Evolutionary conservation across 1,140 invertebrate species (phyloP).

Genomic region (Achroia grisella): DNA sequence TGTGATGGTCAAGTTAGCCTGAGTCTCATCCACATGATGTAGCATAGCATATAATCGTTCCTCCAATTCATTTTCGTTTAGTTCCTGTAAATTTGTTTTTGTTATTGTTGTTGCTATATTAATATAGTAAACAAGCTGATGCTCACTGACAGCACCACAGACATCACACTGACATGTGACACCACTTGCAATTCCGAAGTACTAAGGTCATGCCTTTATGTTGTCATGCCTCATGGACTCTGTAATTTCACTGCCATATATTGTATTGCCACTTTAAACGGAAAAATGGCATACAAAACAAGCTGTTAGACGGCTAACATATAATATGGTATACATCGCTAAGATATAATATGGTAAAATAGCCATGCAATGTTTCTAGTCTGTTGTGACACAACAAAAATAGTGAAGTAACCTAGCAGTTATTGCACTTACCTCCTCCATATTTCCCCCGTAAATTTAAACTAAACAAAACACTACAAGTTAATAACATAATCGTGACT

Average conservation of each 20-base stretch:
- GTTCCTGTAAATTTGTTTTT: slow-evolving; percentile 56
- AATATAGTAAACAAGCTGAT: too few relatives aligned
- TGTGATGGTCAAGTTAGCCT: slow-evolving; percentile 25
- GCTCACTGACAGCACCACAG: too few relatives aligned
- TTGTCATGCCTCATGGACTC: too few relatives aligned
- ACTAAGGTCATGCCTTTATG: too few relatives aligned
- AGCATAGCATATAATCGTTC: slow-evolving; percentile 63
- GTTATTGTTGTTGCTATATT: too few relatives aligned
- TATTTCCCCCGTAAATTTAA: slow-evolving; percentile 52
- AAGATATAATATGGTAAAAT: slow-evolving; percentile 44
- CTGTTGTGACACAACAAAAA: slow-evolving; percentile 57
- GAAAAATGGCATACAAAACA: too few relatives aligned
- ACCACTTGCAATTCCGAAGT: too few relatives aligned
- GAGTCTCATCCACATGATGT: slow-evolving; percentile 58
- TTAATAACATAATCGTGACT: slow-evolving; percentile 65
- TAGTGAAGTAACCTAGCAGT: slow-evolving; percentile 51
- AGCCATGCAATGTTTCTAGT: slow-evolving; percentile 24
- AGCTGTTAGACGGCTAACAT: too few relatives aligned
- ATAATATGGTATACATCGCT: too few relatives aligned
- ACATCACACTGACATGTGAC: too few relatives aligned
- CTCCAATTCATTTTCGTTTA: slow-evolving; percentile 66
- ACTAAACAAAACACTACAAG: slow-evolving; percentile 41
- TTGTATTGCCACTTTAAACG: too few relatives aligned
- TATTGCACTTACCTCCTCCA: slow-evolving; percentile 64
- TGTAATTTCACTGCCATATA: too few relatives aligned